A percentile compares a stretch with the other conserved stretches of the same genome.
phyloP scores from a whole-genome alignment of 2,888 invertebrate genomes.

The Hoplodrina blanda region DNA sequence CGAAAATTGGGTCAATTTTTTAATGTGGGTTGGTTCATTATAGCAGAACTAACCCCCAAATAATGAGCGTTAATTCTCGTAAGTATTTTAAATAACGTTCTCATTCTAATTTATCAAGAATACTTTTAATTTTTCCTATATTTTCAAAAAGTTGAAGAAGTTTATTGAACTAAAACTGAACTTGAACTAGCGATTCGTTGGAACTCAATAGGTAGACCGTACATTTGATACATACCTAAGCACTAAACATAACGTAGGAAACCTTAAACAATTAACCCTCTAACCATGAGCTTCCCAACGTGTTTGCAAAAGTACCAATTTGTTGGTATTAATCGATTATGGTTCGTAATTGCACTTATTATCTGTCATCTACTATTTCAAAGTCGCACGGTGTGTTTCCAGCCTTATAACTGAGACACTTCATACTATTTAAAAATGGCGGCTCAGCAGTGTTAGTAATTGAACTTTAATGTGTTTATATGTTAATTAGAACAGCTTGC shows the following conservation, averaged over 20 bases:
- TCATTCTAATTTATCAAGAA: no score
- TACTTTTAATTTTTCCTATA: no score
- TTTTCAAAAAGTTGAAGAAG: no score
- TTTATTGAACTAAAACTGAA: no score
- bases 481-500: conserved; percentile 22
- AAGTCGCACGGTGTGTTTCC: not conserved
- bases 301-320: conserved; percentile 12
- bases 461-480: conserved; percentile 12
- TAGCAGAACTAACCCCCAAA: no score
- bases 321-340: conserved; percentile 16
- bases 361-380: conserved; percentile 13
- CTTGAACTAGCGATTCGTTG: no score
- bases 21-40: no score
- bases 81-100: no score
- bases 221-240: not conserved
- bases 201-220: no score
- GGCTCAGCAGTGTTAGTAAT: conserved; percentile 16
- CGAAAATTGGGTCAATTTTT: no score
- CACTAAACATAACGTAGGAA: not conserved
- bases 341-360: conserved; percentile 35
- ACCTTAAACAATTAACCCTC: not conserved
- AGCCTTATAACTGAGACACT: conserved; percentile 19
- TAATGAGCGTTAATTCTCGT: no score
- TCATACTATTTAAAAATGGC: conserved; percentile 4
- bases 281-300: not conserved